phyloP scores from a whole-genome alignment of 2,888 invertebrate species.

The Dasysyrphus albostriatus region DNA sequence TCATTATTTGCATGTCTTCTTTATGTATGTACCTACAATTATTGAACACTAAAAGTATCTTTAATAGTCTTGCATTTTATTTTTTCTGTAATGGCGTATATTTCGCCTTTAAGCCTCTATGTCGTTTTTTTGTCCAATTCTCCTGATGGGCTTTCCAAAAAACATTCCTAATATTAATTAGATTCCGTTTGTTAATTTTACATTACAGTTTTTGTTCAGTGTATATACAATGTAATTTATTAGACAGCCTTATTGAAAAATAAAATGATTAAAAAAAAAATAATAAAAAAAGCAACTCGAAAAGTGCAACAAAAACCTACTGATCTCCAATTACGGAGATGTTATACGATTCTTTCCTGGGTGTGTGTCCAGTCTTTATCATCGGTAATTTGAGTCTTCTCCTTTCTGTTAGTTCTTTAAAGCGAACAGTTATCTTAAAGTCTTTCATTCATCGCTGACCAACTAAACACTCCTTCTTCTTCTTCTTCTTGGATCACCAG shows the following conservation, averaged over 20 bases:
- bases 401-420: constrained; percentile 10
- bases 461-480: neutral
- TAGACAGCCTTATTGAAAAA: constrained; percentile 18
- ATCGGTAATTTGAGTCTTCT: constrained; percentile 32
- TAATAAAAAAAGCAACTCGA: constrained; percentile 21
- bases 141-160: too few relatives aligned
- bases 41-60: too few relatives aligned
- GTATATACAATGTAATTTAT: neutral
- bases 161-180: too few relatives aligned
- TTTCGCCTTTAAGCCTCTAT: too few relatives aligned
- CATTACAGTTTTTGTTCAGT: neutral
- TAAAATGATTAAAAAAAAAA: neutral
- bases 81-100: too few relatives aligned
- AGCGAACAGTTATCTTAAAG: constrained; percentile 43
- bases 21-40: too few relatives aligned
- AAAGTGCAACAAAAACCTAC: constrained; percentile 34
- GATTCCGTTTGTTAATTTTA: neutral
- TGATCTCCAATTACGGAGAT: constrained; percentile 51
- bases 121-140: too few relatives aligned
- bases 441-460: constrained; percentile 8
- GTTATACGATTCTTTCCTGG: constrained; percentile 46
- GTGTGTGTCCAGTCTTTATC: constrained; percentile 36
- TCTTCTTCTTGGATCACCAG: constrained; percentile 4
- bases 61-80: too few relatives aligned
- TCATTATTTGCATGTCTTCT: too few relatives aligned